A percentile compares a stretch with the other conserved stretches of the same genome.
These are phyloP conservation scores for Musca domestica DNA, from an alignment of 1,140 invertebrate species.

Conservation along the genomic window DNA sequence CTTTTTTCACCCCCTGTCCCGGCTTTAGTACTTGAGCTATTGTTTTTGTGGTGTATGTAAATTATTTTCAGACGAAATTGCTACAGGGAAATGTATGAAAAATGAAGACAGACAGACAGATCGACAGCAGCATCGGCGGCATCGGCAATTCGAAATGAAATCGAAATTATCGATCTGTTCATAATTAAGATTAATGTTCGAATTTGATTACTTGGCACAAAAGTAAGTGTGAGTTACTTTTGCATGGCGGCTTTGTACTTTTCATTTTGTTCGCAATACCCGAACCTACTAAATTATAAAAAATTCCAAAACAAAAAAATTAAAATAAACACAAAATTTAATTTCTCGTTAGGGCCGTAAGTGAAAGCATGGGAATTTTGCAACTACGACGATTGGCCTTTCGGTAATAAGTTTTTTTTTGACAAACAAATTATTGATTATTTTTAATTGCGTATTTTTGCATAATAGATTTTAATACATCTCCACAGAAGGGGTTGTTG, in stretches of 20 bases:
- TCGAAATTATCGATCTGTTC: not conserved
- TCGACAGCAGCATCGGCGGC: not conserved
- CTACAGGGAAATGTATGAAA: not conserved
- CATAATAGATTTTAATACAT: too few relatives aligned
- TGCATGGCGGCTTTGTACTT: not conserved
- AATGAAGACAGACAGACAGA: not conserved
- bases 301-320: not conserved
- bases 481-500: too few relatives aligned
- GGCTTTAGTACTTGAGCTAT: not conserved
- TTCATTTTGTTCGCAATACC: not conserved
- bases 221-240: not conserved
- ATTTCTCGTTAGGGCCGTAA: not conserved
- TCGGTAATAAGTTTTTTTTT: too few relatives aligned
- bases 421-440: too few relatives aligned
- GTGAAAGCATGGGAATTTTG: too few relatives aligned
- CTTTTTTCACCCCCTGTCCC: not conserved
- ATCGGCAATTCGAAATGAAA: too few relatives aligned
- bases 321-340: not conserved
- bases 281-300: not conserved
- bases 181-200: slow-evolving; percentile 2
- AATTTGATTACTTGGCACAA: not conserved
- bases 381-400: too few relatives aligned
- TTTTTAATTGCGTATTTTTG: too few relatives aligned
- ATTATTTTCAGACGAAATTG: not conserved
- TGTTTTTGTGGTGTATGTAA: too few relatives aligned